Conservation (phyloP, 2,113 vertebrate genomes). For the Stegostoma tigrinum region DNA sequence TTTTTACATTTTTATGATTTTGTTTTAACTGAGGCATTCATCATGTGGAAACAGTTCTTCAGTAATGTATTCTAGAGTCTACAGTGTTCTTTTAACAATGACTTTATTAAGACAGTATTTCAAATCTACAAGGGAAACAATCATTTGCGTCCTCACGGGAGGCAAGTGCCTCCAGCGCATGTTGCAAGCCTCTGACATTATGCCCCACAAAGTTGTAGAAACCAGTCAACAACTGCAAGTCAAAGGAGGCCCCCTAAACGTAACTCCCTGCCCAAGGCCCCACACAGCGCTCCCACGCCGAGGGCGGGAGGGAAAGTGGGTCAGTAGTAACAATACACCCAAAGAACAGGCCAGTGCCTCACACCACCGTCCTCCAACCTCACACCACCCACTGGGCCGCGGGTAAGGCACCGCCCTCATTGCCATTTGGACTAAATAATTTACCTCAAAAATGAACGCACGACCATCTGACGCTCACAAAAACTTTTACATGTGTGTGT, state of each 20-base stretch:
- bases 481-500: neutral
- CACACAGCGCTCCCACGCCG: neutral
- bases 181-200: neutral
- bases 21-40: conserved; percentile 24
- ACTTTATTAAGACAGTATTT: conserved; percentile 35
- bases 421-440: neutral
- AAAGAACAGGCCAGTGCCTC: neutral
- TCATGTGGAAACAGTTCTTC: conserved; percentile 15
- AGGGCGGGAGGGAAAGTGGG: neutral
- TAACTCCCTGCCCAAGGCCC: neutral
- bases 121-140: conserved; percentile 25
- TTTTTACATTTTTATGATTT: conserved; percentile 23
- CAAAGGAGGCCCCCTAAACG: neutral
- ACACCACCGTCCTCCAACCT: neutral
- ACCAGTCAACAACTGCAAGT: neutral
- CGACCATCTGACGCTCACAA: neutral
- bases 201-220: neutral
- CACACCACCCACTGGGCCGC: neutral
- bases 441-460: conserved; percentile 19
- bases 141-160: neutral
- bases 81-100: neutral
- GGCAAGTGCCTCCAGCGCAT: neutral
- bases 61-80: conserved; percentile 28
- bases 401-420: neutral
- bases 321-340: neutral